These are phyloP conservation scores for Pristionchus mayeri DNA, from an alignment of 2,888 invertebrate genomes.

Conservation along the genomic window DNA sequence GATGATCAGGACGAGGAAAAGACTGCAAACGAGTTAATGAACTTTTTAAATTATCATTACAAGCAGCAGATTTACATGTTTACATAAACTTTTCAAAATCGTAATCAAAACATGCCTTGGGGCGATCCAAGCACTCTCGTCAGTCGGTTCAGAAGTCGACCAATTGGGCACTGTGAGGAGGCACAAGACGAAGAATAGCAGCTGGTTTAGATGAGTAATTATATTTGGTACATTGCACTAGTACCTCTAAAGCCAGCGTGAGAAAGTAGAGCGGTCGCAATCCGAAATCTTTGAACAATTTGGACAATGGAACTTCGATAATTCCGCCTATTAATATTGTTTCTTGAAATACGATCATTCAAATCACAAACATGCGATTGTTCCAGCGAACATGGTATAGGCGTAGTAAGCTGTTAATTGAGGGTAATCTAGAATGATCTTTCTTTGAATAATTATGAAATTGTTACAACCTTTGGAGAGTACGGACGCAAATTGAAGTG, in stretches of 20 bases:
- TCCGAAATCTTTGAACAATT: conserved; percentile 21
- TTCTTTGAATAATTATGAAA: neutral
- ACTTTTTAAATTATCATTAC: neutral
- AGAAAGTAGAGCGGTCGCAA: neutral
- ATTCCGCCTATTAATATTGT: neutral
- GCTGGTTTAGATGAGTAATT: too few species aligned
- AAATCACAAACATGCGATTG: neutral
- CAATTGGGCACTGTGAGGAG: neutral
- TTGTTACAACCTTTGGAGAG: neutral
- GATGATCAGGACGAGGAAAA: neutral
- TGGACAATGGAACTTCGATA: neutral
- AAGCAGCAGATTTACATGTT: neutral
- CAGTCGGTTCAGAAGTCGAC: conserved; percentile 13
- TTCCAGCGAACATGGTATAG: conserved; percentile 14
- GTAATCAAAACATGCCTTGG: too few species aligned
- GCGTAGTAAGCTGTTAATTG: conserved; percentile 22
- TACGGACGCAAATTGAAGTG: conserved; percentile 3
- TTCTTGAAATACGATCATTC: neutral
- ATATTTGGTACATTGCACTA: neutral
- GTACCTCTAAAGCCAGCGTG: neutral
- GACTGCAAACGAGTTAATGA: neutral
- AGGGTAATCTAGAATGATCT: neutral
- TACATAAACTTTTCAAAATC: too few species aligned
- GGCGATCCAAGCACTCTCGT: neutral
- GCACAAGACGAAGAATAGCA: neutral